Conservation (phyloP, 2,888 invertebrate species). For the Drosophila testacea region DNA sequence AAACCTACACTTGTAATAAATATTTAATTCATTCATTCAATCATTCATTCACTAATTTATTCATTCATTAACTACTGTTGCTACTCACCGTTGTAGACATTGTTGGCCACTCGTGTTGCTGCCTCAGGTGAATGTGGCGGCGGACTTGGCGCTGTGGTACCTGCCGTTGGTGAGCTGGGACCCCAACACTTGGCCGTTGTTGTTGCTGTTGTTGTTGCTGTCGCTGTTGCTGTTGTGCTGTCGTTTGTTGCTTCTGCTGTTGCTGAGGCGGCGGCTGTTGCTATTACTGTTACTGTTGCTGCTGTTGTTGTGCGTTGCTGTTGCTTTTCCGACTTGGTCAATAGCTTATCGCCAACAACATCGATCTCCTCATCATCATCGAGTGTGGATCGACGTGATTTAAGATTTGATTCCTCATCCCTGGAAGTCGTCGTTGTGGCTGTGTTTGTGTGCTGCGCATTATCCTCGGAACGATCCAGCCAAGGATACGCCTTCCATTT, state of each 20-base stretch:
- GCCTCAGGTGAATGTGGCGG: conserved; percentile 88
- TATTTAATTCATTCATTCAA: conserved; percentile 8
- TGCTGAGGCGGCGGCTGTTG: conserved; percentile 39
- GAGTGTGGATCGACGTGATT: conserved; percentile 86
- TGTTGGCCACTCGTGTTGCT: conserved; percentile 89
- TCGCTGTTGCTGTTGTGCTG: conserved; percentile 62
- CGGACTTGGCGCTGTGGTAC: conserved; percentile 91
- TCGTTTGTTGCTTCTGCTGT: conserved; percentile 47
- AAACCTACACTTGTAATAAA: conserved; percentile 1
- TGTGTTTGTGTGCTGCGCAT: conserved; percentile 47
- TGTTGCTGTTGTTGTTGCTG: conserved; percentile 64
- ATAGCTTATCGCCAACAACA: conserved; percentile 90
- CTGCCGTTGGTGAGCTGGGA: conserved; percentile 91
- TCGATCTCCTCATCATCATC: conserved; percentile 93
- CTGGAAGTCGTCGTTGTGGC: conserved; percentile 31
- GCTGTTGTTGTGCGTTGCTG: conserved; percentile 69
- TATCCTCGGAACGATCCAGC: conserved; percentile 88
- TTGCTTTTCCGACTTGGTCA: conserved; percentile 85
- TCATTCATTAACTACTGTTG: conserved; percentile 9
- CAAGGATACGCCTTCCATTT: conserved; percentile 96
- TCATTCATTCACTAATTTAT: conserved; percentile 13
- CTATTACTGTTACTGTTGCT: conserved; percentile 33
- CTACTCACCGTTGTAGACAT: conserved; percentile 90
- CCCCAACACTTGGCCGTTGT: conserved; percentile 88
- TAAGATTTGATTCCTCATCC: conserved; percentile 79